A percentile compares a stretch with the other conserved stretches of the same genome.
Conservation (phyloP, 2,113 vertebrate species). For the Saguinus imperator region DNA sequence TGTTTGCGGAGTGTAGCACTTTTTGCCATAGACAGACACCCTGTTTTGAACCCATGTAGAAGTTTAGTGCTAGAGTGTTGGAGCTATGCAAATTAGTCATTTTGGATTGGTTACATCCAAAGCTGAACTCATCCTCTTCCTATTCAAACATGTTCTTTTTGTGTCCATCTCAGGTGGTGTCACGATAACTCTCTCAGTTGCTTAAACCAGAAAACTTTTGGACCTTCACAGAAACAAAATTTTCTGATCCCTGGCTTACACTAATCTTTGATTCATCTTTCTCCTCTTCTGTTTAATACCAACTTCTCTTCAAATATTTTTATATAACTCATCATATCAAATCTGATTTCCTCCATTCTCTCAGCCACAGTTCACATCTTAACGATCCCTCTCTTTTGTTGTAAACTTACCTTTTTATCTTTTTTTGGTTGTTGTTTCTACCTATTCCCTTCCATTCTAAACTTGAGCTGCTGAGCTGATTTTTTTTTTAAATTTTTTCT, state of each 20-base stretch:
- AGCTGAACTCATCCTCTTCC: not conserved
- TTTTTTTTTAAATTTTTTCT: too few relatives aligned
- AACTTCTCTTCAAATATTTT: not conserved
- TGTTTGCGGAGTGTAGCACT: not conserved
- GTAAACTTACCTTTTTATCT: not conserved
- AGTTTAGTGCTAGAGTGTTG: not conserved
- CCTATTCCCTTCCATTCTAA: not conserved
- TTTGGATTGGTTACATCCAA: not conserved
- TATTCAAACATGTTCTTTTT: not conserved
- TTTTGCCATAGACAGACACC: not conserved
- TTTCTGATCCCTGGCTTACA: not conserved
- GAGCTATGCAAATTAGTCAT: not conserved
- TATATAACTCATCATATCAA: not conserved
- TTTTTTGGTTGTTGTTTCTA: not conserved
- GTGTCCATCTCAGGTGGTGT: not conserved
- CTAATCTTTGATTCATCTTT: not conserved
- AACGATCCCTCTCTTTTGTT: not conserved
- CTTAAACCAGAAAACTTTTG: not conserved
- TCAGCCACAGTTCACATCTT: not conserved
- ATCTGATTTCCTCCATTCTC: not conserved
- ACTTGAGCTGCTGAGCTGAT: not conserved
- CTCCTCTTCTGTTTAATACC: not conserved
- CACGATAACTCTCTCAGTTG: not conserved
- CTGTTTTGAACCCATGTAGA: not conserved
- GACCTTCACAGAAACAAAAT: not conserved